Percentiles rank a stretch among this genome's conserved stretches.
These are phyloP conservation scores for Luscinia megarhynchos DNA, from an alignment of 2,797 vertebrate species.

Conservation along the genomic window DNA sequence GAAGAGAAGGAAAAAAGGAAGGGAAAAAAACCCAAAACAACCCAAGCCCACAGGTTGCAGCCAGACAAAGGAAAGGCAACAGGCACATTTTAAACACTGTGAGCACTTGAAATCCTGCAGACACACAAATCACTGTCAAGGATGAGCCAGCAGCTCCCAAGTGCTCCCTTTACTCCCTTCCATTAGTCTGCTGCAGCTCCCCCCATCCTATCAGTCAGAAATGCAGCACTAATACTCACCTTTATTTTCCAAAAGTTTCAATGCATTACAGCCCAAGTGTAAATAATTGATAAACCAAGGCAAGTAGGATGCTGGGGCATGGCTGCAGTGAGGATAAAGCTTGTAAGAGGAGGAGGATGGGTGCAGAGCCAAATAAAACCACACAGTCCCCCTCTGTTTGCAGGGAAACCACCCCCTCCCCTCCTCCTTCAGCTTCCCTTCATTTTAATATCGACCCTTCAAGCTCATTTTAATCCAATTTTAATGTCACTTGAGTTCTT, in stretches of 20 bases:
- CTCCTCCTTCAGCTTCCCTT: background rate
- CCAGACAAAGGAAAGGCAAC: slow-evolving; percentile 19
- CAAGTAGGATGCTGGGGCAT: background rate
- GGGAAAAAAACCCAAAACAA: fast-evolving
- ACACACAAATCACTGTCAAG: slow-evolving; percentile 74
- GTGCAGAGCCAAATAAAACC: background rate
- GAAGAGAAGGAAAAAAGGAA: background rate
- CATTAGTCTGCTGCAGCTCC: slow-evolving; percentile 66
- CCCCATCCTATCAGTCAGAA: slow-evolving; percentile 60
- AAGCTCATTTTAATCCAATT: slow-evolving; percentile 58
- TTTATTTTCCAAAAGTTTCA: slow-evolving; percentile 53
- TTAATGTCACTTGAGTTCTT: slow-evolving; percentile 53
- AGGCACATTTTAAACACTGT: background rate
- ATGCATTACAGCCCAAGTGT: slow-evolving; percentile 58
- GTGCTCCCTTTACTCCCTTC: slow-evolving; percentile 59
- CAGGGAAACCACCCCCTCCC: background rate
- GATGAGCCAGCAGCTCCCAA: slow-evolving; percentile 65
- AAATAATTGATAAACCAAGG: slow-evolving; percentile 68
- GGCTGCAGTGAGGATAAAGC: slow-evolving; percentile 28
- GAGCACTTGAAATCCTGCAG: slow-evolving; percentile 59
- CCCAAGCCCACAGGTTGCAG: background rate
- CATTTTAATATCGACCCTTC: slow-evolving; percentile 47
- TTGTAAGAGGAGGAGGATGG: background rate
- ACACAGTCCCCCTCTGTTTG: background rate
- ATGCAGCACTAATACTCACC: slow-evolving; percentile 54